A percentile compares a stretch with the other conserved stretches of the same genome.
phyloP scores from a whole-genome alignment of 2,797 vertebrate species.

The Lophius americanus region DNA sequence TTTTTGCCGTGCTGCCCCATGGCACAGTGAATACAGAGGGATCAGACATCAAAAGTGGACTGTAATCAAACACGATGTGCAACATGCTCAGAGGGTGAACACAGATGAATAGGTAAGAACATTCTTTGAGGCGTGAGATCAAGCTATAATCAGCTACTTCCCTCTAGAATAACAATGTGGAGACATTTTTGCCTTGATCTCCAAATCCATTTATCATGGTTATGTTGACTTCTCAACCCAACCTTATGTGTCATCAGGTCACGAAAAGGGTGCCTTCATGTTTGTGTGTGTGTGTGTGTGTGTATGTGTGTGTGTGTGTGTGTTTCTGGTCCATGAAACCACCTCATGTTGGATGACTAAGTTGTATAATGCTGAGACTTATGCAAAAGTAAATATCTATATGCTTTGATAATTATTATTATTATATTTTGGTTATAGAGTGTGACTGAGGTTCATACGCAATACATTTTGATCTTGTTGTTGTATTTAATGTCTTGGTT shows the following conservation, averaged over 20 bases:
- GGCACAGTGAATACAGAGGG: slow-evolving; percentile 36
- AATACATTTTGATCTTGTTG: slow-evolving; percentile 26
- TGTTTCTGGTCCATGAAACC: slow-evolving; percentile 12
- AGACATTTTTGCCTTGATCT: slow-evolving; percentile 59
- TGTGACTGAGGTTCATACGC: slow-evolving; percentile 19
- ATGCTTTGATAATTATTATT: slow-evolving; percentile 21
- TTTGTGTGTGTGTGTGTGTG: neutral
- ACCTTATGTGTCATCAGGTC: slow-evolving; percentile 33
- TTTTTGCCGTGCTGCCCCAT: slow-evolving; percentile 19
- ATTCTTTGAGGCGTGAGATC: slow-evolving; percentile 52
- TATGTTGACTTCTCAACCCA: slow-evolving; percentile 50
- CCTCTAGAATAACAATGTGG: slow-evolving; percentile 39
- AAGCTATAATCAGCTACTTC: slow-evolving; percentile 38
- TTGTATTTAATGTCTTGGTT: slow-evolving; percentile 20
- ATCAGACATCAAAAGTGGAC: slow-evolving; percentile 52
- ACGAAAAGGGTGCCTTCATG: slow-evolving; percentile 16
- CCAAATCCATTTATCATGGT: slow-evolving; percentile 43
- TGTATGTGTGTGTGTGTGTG: slow-evolving; percentile 15
- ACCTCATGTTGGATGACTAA: slow-evolving; percentile 32
- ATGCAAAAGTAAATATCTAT: slow-evolving; percentile 34
- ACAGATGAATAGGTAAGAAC: slow-evolving; percentile 45
- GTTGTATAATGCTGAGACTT: slow-evolving; percentile 35
- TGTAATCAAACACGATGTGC: slow-evolving; percentile 44
- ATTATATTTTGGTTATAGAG: slow-evolving; percentile 25
- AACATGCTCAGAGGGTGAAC: slow-evolving; percentile 37